Conservation (phyloP, 2,113 vertebrate genomes). For the Pseudorasbora parva region DNA sequence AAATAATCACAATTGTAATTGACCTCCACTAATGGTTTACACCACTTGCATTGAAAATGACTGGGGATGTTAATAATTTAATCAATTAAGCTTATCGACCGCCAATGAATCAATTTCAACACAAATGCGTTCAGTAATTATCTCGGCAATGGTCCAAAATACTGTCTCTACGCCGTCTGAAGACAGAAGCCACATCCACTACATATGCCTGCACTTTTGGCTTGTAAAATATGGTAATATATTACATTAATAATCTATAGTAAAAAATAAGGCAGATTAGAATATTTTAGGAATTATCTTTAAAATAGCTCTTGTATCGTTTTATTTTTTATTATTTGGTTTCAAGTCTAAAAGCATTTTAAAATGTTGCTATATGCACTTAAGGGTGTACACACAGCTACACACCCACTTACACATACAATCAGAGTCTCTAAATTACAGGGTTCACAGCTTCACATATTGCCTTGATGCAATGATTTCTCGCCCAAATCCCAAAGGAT, state of each 20-base stretch:
- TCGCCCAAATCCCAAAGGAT: conserved; percentile 44
- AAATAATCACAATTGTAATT: conserved; percentile 19
- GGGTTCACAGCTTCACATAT: conserved; percentile 39
- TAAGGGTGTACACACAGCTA: background rate
- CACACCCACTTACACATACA: conserved; percentile 37
- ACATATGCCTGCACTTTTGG: background rate
- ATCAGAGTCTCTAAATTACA: conserved; percentile 50
- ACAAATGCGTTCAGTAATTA: background rate
- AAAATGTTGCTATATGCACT: background rate
- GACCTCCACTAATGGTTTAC: conserved; percentile 30
- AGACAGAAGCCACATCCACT: background rate
- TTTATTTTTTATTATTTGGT: no score
- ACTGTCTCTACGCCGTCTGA: background rate
- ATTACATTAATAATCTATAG: no score
- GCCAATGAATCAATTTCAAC: conserved; percentile 5
- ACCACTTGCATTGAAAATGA: background rate
- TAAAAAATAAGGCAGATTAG: background rate
- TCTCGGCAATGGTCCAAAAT: background rate
- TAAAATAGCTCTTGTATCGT: no score
- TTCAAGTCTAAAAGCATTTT: no score
- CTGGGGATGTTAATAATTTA: conserved; percentile 30
- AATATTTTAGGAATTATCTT: background rate
- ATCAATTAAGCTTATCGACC: conserved; percentile 25
- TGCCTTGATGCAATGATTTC: conserved; percentile 42
- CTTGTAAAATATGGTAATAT: background rate